Conservation (phyloP, 2,113 vertebrate species). For the Urocynchramus pylzowi region DNA sequence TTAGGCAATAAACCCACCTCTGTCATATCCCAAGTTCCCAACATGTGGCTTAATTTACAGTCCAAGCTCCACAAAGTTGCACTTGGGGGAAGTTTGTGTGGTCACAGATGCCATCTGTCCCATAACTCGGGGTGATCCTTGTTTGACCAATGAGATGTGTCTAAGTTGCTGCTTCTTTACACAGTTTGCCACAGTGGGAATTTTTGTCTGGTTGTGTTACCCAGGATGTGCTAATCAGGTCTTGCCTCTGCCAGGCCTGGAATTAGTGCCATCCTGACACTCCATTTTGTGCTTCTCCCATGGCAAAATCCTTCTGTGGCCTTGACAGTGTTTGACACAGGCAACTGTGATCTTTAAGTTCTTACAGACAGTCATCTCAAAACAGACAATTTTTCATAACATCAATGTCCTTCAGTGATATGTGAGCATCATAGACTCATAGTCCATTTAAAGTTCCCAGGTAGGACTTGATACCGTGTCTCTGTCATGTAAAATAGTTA, state of each 20-base stretch:
- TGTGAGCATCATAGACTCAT: neutral
- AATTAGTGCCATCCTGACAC: neutral
- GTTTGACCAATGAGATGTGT: neutral
- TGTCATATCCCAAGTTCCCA: neutral
- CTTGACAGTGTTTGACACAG: neutral
- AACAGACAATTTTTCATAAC: neutral
- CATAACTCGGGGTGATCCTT: neutral
- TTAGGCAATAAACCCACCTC: neutral
- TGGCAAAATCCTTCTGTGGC: neutral
- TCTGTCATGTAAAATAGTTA: neutral
- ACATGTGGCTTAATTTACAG: neutral
- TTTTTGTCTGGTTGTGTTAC: neutral
- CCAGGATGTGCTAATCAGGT: neutral
- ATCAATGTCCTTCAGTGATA: neutral
- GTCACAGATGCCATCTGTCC: neutral
- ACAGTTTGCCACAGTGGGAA: neutral
- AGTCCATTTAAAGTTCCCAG: neutral
- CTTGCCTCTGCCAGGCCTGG: neutral
- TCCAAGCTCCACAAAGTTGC: neutral
- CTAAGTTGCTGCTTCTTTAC: neutral
- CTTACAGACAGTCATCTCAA: neutral
- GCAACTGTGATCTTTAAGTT: neutral
- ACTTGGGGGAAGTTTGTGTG: too few relatives aligned
- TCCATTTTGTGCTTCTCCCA: neutral
- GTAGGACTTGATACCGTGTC: neutral